phyloP scores from a whole-genome alignment of 2,888 invertebrate species.

The Drosophila nigricruria region DNA sequence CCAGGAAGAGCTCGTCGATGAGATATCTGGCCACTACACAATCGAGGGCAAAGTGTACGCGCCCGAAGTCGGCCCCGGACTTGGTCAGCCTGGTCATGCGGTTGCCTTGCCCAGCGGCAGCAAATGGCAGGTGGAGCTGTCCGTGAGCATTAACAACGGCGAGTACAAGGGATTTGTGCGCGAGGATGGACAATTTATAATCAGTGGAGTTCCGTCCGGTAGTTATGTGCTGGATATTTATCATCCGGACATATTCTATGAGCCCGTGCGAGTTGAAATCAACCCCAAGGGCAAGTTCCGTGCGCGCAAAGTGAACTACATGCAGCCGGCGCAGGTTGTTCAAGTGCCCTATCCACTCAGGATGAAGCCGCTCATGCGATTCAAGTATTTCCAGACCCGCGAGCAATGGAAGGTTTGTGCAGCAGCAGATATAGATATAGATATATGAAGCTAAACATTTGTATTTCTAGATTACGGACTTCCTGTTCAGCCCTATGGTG shows the following conservation, averaged over 20 bases:
- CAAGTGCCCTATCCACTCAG: slow-evolving; percentile 97
- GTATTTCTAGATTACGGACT: slow-evolving; percentile 90
- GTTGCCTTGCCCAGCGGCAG: slow-evolving; percentile 75
- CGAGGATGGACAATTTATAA: slow-evolving; percentile 95
- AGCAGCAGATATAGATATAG: background rate
- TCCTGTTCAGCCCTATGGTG: slow-evolving; percentile 98
- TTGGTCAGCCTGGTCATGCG: slow-evolving; percentile 34
- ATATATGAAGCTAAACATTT: background rate
- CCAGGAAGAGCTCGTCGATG: slow-evolving; percentile 82
- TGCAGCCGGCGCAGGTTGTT: slow-evolving; percentile 95
- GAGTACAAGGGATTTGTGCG: slow-evolving; percentile 95
- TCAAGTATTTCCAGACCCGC: slow-evolving; percentile 95
- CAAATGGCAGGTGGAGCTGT: slow-evolving; percentile 92
- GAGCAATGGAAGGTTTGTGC: slow-evolving; percentile 94
- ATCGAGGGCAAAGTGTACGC: slow-evolving; percentile 94
- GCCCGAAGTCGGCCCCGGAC: slow-evolving; percentile 86
- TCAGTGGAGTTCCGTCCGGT: slow-evolving; percentile 95
- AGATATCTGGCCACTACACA: slow-evolving; percentile 87
- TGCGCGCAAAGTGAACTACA: slow-evolving; percentile 96
- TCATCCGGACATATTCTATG: slow-evolving; percentile 96
- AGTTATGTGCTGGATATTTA: slow-evolving; percentile 97
- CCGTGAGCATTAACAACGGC: slow-evolving; percentile 94
- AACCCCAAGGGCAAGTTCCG: slow-evolving; percentile 98
- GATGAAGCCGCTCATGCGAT: slow-evolving; percentile 92
- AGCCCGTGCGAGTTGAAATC: slow-evolving; percentile 97